phyloP scores from a whole-genome alignment of 2,113 vertebrate species.

The Cyanoderma ruficeps region DNA sequence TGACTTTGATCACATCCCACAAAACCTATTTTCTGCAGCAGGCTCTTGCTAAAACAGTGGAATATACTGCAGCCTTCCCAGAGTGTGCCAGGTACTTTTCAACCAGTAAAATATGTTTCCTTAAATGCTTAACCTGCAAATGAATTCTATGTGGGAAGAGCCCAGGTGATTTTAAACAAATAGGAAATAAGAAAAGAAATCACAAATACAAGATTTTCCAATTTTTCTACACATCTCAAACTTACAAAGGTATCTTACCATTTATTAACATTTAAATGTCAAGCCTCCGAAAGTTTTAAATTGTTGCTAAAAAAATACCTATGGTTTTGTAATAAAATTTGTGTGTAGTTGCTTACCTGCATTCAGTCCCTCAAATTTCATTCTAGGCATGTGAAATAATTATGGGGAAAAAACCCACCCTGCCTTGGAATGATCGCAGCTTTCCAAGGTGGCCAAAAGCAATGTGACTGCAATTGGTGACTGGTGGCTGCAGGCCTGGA shows the following conservation, averaged over 20 bases:
- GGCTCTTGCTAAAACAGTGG: not conserved
- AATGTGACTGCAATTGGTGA: not conserved
- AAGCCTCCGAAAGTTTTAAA: not conserved
- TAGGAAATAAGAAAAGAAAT: not conserved
- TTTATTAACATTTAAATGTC: not conserved
- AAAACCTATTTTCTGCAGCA: not conserved
- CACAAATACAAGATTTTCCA: not conserved
- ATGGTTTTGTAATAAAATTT: not conserved
- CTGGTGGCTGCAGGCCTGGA: not conserved
- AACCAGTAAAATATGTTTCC: not conserved
- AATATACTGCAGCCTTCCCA: not conserved
- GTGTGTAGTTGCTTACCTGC: too few species aligned
- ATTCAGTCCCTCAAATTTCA: not conserved
- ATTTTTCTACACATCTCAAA: not conserved
- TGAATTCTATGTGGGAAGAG: not conserved
- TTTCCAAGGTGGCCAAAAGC: not conserved
- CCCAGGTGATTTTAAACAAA: not conserved
- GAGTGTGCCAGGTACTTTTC: not conserved
- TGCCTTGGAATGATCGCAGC: not conserved
- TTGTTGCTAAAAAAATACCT: not conserved
- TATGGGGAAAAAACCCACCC: not conserved
- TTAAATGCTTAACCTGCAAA: not conserved
- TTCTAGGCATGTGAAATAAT: not conserved
- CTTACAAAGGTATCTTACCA: not conserved
- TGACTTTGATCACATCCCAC: not conserved